Base-by-base conservation (phyloP, 2,888 invertebrate species). In the Morpho achilles region DNA sequence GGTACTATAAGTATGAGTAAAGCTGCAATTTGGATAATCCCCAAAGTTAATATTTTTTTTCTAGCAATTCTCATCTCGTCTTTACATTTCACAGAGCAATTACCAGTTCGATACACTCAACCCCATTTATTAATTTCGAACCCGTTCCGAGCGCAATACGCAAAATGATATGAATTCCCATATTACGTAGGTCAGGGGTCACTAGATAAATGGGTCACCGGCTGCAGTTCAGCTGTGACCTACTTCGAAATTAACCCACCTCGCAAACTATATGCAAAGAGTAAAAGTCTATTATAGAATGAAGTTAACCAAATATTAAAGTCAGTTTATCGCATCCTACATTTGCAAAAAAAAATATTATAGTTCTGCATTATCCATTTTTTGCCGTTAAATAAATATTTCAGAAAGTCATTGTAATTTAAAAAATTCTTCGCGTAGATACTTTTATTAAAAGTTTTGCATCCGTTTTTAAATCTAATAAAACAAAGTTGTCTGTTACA, bases 191-290 rank as follows among this genome's bases (percentile, higher is more conserved):
- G 62, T 64, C 62, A 60, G 51, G 60, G 62, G 62, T 64, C 62
- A 60, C 32, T 45, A 41, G 51, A 59, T 53, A 64, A 64, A 58
- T 64, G 57, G 64, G 64, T 59, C 64, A 56, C 53, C 44, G 60
- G n/a, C 60, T 65, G 64, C 64, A 63, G 60, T 54, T 61, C 64
- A 61, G 63, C 56, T 64, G 60, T 55, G 71, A 72, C 67, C 66
- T 50, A 60, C 59, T 62, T 65, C 55, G 55, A 51, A 60, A 60
- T 48, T 56, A 66, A 56, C 62, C 57, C 51, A 60, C 63, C 56
- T 59, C 57, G 56, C 48, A 59, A 60, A 59, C 63, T 61, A 58
- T 62, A 58, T 58, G 53, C 45, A 63, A 61, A 61, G 64, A 63
- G 53, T 60, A 54, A 52, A 59, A 43, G 40, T 46, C 50, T 23